Base-by-base conservation (phyloP, 53 echinoderm and acorn worm genomes). In the Arbacia lixula region DNA sequence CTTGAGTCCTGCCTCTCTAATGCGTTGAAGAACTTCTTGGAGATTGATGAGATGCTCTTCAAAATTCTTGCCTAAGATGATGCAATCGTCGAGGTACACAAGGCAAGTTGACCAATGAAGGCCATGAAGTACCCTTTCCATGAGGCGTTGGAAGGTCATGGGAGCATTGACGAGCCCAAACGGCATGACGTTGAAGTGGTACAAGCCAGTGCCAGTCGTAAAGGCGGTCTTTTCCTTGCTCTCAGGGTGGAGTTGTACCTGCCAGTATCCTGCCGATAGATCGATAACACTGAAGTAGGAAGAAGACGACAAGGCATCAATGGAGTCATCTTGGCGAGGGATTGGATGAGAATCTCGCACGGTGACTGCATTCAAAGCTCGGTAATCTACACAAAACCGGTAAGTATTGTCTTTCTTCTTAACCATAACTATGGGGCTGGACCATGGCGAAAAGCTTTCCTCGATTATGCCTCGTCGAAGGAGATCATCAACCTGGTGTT, bases 101-200 rank as follows among this genome's bases (percentile, higher is more conserved):
- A 87, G 33, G 52, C 66, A 76, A 11, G 85, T 88, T 4, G 75
- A 62, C 88, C 94, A 91, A 31, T 88, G 86, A 4, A 94, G 53
- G 26, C 85, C 90, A 71, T 87, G 80, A 2, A 93, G 66, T 9
- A 91, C 69, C 38, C 41, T 33, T 64, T 91, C 85, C 90, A 91
- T 91, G 77, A 90, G 56, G 0, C 85, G 46, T 39, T 87, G 90
- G 41, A 93, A 93, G 4, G 90, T 93, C 38, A 89, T 60, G 12
- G 90, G 85, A 17, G 93, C 89, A 81, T 92, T 92, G 1, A 74
- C 84, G 31, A 90, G 34, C 28, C 90, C 90, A 62, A 93, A 71
- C 1, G 90, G 88, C 93, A 93, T 93, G 30, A 93, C 89, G 25
- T 85, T 92, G 60, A 91, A 91, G 31, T 92, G 92, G 21, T 86